These are phyloP conservation scores for Salvator merianae DNA, from an alignment of 2,113 vertebrate genomes.

Conservation along the genomic window DNA sequence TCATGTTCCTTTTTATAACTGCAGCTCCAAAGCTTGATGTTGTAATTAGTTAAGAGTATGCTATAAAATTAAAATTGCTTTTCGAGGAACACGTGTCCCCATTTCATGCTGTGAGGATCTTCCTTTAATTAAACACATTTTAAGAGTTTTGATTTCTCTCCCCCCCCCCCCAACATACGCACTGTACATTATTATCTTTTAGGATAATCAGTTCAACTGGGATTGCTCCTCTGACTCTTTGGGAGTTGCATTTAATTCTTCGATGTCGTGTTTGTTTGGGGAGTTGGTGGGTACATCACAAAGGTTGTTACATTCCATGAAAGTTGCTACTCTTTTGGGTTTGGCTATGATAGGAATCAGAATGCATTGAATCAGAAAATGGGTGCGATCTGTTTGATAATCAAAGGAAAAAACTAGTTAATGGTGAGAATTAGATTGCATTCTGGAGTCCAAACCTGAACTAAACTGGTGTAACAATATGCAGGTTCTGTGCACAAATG, in stretches of 20 bases:
- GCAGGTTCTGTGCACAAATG: neutral
- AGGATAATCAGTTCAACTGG: conserved; percentile 23
- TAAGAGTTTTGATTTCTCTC: conserved; percentile 30
- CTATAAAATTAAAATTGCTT: conserved; percentile 59
- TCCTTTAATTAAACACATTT: conserved; percentile 49
- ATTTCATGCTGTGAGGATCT: conserved; percentile 43
- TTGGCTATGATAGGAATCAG: conserved; percentile 26
- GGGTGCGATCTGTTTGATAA: neutral
- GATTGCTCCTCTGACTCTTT: conserved; percentile 27
- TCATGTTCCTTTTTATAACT: conserved; percentile 37
- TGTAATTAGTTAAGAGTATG: conserved; percentile 60
- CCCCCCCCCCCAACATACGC: neutral
- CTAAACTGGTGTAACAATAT: neutral
- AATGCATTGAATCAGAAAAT: neutral
- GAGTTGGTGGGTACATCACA: neutral
- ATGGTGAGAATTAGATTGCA: neutral
- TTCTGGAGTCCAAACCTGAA: neutral
- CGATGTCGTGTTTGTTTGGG: conserved; percentile 20
- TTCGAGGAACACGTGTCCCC: conserved; percentile 38
- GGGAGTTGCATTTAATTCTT: conserved; percentile 33
- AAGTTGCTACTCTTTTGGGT: neutral
- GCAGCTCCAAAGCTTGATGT: conserved; percentile 32
- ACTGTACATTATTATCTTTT: conserved; percentile 36
- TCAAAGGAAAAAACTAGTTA: neutral
- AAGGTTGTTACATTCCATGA: conserved; percentile 7